These are phyloP conservation scores for Falco naumanni DNA, from an alignment of 2,797 vertebrate genomes.

Conservation along the genomic window DNA sequence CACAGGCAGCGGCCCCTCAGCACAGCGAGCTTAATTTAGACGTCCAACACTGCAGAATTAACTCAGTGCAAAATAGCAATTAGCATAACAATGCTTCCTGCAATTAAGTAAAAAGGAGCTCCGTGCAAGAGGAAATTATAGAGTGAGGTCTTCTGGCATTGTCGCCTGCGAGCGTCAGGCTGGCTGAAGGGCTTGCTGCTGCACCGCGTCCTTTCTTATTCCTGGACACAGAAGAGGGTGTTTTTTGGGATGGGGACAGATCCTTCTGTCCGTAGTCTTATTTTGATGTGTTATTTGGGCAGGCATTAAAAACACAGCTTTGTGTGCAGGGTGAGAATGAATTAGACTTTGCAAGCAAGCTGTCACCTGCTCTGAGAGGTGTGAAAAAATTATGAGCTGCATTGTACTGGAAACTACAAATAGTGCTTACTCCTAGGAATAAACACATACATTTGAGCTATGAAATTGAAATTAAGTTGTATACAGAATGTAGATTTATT, in stretches of 20 bases:
- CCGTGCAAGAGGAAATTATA: slow-evolving; percentile 50
- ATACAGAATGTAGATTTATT: slow-evolving; percentile 42
- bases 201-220: background rate
- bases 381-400: slow-evolving; percentile 78
- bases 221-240: background rate
- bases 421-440: slow-evolving; percentile 52
- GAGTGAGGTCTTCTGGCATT: background rate
- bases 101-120: slow-evolving; percentile 50
- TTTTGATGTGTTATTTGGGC: slow-evolving; percentile 50
- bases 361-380: slow-evolving; percentile 78
- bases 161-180: background rate
- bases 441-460: slow-evolving; percentile 62
- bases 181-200: background rate
- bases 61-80: slow-evolving; percentile 63
- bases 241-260: slow-evolving; percentile 1
- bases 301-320: slow-evolving; percentile 34
- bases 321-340: slow-evolving; percentile 43
- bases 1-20: background rate
- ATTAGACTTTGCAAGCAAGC: slow-evolving; percentile 60
- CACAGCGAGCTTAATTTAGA: slow-evolving; percentile 54
- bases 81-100: slow-evolving; percentile 71
- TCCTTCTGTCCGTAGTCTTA: slow-evolving; percentile 20
- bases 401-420: slow-evolving; percentile 69
- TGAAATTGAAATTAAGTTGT: slow-evolving; percentile 51
- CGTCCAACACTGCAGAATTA: slow-evolving; percentile 22